phyloP scores from a whole-genome alignment of 37 sponge, comb jelly and placozoan genomes.

The Ephydatia muelleri region DNA sequence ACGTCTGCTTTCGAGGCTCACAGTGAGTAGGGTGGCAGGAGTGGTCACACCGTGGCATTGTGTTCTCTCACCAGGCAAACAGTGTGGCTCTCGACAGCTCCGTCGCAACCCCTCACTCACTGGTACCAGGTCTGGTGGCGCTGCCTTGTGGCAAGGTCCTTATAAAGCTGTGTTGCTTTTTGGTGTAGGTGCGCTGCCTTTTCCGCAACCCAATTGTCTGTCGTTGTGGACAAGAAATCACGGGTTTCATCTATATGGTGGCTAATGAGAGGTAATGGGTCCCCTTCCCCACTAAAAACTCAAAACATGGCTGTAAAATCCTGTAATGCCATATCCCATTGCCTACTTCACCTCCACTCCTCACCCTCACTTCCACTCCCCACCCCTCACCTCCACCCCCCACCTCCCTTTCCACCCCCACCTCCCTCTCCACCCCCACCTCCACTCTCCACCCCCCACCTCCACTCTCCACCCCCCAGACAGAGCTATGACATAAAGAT shows the following conservation, averaged over 20 bases:
- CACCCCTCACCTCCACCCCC: not conserved
- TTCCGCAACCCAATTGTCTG: conserved; percentile 79
- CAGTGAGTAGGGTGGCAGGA: conserved; percentile 51
- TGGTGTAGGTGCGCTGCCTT: conserved; percentile 84
- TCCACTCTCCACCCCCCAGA: conserved; percentile 28
- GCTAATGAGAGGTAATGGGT: conserved; percentile 83
- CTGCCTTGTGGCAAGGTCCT: not conserved
- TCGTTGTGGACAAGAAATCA: conserved; percentile 64
- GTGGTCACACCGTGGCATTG: conserved; percentile 5
- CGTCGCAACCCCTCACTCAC: conserved; percentile 98
- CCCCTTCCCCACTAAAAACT: not conserved
- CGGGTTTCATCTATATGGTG: conserved; percentile 67
- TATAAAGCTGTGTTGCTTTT: not conserved
- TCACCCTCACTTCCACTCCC: conserved; percentile 1
- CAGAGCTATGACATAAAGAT: conserved; percentile 89
- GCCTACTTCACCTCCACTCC: no score
- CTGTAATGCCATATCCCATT: no score
- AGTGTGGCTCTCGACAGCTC: conserved; percentile 94
- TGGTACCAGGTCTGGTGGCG: conserved; percentile 94
- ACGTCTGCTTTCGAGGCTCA: conserved; percentile 91
- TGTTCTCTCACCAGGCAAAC: conserved; percentile 47
- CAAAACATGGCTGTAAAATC: not conserved
- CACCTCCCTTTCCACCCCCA: not conserved
- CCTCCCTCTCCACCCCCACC: not conserved
- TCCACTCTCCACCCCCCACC: not conserved